Conservation (phyloP, 2,113 vertebrate species). For the Plecotus auritus region DNA sequence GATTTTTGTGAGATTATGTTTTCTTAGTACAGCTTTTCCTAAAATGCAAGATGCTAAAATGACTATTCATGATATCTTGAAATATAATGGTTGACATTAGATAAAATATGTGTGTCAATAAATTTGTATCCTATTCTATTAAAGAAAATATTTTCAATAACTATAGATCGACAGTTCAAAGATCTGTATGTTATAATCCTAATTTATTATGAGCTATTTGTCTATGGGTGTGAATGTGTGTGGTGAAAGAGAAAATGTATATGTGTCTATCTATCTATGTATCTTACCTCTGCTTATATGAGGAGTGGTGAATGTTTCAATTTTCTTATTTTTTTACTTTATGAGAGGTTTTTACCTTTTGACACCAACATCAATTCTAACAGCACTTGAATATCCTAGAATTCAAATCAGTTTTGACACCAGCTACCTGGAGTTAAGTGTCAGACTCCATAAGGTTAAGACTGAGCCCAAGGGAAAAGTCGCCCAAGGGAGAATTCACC, state of each 20-base stretch:
- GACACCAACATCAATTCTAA: neutral
- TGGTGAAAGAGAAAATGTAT: neutral
- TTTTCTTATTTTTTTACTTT: neutral
- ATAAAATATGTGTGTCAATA: neutral
- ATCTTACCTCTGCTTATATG: neutral
- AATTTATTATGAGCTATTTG: neutral
- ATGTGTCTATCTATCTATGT: neutral
- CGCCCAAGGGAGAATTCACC: neutral
- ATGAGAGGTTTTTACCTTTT: neutral
- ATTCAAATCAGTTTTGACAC: neutral
- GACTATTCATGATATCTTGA: neutral
- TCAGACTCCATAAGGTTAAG: neutral
- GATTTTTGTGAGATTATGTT: conserved; percentile 1
- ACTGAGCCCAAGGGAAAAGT: neutral
- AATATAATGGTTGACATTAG: neutral
- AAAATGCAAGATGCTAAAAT: conserved; percentile 10
- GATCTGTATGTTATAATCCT: neutral
- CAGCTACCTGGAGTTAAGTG: neutral
- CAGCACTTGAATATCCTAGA: neutral
- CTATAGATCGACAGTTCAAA: neutral
- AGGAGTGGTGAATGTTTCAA: neutral
- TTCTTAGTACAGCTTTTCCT: neutral
- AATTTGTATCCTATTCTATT: neutral
- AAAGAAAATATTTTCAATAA: neutral
- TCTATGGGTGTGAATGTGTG: neutral